Percentiles rank a stretch among this genome's conserved stretches.
Evolutionary conservation across 2,888 invertebrate species (phyloP).

Genomic region (Lasioglossum marginatum): DNA sequence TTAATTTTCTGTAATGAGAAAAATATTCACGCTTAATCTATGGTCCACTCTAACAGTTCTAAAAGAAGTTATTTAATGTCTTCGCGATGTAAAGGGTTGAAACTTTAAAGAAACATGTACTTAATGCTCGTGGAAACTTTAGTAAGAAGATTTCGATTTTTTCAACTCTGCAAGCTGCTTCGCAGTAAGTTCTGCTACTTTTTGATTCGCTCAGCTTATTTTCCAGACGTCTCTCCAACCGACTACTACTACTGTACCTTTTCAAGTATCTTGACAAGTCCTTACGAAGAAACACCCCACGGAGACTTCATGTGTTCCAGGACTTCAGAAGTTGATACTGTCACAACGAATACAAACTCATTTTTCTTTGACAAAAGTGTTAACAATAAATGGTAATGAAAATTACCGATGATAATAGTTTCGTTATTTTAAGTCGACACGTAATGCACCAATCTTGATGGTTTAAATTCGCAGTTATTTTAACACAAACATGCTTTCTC

Average conservation of each 20-base stretch:
- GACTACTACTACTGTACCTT: neutral
- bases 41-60: neutral
- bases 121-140: neutral
- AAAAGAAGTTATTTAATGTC: neutral
- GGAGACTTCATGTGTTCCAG: neutral
- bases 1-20: neutral
- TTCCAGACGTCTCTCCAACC: neutral
- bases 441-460: no score
- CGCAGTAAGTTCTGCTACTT: neutral
- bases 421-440: no score
- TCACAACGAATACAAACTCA: neutral
- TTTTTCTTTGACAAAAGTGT: no score
- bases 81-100: neutral
- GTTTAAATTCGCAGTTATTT: no score
- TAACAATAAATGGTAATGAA: no score
- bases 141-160: conserved; percentile 5
- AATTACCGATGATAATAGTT: no score
- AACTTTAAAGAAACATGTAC: neutral
- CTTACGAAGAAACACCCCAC: neutral
- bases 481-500: neutral
- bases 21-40: neutral
- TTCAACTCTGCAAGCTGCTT: neutral
- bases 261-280: neutral
- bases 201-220: neutral
- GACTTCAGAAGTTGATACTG: neutral